These are phyloP conservation scores for Danionella cerebrum DNA, from an alignment of 2,113 vertebrate genomes.

Conservation along the genomic window DNA sequence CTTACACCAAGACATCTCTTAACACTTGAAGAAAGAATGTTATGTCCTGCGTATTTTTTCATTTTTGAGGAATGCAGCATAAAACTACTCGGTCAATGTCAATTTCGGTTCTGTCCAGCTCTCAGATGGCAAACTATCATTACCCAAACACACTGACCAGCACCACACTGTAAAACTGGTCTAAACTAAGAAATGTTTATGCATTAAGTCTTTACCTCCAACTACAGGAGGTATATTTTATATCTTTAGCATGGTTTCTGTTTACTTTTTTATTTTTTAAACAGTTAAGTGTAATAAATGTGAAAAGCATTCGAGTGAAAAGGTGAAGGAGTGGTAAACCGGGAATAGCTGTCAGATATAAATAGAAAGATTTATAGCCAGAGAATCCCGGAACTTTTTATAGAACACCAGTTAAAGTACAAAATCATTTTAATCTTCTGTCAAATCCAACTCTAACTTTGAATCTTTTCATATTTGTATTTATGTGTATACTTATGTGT, in stretches of 20 bases:
- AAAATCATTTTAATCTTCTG: not conserved
- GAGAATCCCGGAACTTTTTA: slow-evolving; percentile 28
- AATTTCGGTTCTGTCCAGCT: no score
- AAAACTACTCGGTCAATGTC: not conserved
- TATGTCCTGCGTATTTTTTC: not conserved
- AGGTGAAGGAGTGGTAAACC: slow-evolving; percentile 23
- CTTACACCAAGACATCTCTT: not conserved
- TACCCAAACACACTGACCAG: not conserved
- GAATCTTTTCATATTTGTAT: not conserved
- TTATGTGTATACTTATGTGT: no score
- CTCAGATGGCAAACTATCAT: not conserved
- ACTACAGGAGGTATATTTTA: no score
- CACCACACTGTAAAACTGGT: not conserved
- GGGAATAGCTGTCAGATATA: slow-evolving; percentile 53
- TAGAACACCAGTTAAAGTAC: slow-evolving; percentile 9
- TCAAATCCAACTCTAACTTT: not conserved
- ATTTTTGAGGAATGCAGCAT: not conserved
- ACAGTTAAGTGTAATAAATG: not conserved
- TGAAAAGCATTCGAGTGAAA: slow-evolving; percentile 19
- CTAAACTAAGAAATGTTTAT: not conserved
- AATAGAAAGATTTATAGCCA: slow-evolving; percentile 45
- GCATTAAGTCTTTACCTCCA: not conserved
- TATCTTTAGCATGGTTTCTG: not conserved
- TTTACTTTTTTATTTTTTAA: not conserved
- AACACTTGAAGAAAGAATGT: not conserved